Evolutionary conservation across 1,140 invertebrate genomes (phyloP).

Genomic region (Heliothis subflexa): DNA sequence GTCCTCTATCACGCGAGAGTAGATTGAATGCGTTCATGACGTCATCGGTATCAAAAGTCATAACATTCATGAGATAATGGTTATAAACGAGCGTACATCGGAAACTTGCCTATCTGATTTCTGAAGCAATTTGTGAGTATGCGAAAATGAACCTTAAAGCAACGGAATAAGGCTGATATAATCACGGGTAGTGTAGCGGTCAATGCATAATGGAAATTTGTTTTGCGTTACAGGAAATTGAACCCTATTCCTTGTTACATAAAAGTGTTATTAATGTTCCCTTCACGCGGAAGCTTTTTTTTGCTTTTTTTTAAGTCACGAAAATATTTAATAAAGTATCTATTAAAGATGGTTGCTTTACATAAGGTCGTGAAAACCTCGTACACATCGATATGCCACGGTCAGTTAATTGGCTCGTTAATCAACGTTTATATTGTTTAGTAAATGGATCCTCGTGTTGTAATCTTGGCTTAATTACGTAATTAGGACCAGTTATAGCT

Average conservation of each 20-base stretch:
- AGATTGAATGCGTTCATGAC: conserved; percentile 35
- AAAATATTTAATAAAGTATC: not conserved
- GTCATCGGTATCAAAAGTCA: conserved; percentile 31
- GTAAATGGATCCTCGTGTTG: conserved; percentile 1
- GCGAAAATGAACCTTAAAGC: not conserved
- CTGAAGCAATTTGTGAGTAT: not conserved
- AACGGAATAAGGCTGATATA: conserved; percentile 1
- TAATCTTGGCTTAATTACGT: conserved; percentile 1
- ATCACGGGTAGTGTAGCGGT: not conserved
- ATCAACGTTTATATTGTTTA: conserved; percentile 11
- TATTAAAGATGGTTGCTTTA: not conserved
- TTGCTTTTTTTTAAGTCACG: conserved; percentile 16
- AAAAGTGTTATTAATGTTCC: conserved; percentile 23
- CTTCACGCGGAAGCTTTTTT: not conserved
- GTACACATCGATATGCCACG: conserved; percentile 24
- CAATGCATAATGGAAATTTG: conserved; percentile 21
- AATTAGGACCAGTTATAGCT: not conserved
- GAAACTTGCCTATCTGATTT: conserved; percentile 34
- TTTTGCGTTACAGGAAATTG: conserved; percentile 29
- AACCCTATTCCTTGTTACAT: conserved; percentile 25
- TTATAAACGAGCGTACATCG: conserved; percentile 38
- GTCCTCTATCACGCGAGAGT: not conserved
- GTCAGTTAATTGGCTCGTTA: not conserved
- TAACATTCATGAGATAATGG: conserved; percentile 38
- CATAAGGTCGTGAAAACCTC: not conserved